Base-by-base conservation (phyloP, 2,797 vertebrate species). In the Acomys russatus region DNA sequence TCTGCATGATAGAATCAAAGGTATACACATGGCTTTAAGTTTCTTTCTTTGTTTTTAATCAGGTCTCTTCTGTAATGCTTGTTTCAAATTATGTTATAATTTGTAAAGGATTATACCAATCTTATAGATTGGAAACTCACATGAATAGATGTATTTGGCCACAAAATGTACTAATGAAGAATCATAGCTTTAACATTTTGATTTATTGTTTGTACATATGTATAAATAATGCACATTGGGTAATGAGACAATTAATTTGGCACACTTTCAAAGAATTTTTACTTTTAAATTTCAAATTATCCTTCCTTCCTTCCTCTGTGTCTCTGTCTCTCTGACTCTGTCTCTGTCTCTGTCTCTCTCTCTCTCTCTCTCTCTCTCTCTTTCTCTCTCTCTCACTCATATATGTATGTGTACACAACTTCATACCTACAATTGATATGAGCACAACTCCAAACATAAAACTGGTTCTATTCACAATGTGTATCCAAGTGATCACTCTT, bases 241-340 rank as follows among this genome's bases (percentile, higher is more conserved):
- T n/a, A 83, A 71, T 89, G 6, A 92, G 30, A 70, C 11, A 74
- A 64, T 15, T 15, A 38, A 54, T 35, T 4, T 9, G 87, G 10
- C n/a, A 33, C 0, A 51, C 17, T 85, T 85, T 68, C 17, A 64
- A 51, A 66, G 18, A 85, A 44, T 44, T 71, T 84, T 49, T 18
- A 3, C 11, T 49, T 49, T 30, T 66, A 64, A 49, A 18, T 49
- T 66, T 44, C 66, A 18, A 66, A 66, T 38, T 80, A 35, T 61
- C 9, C 2, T 14, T 4, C 3, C 4, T 30, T 0, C 18, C 25
- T 51, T 20, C 3, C 1, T 22, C 22, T 44, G 11, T 77, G 3
- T 30, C 6, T 33, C 4, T 59, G 18, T n/a, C 4, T 17, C 2
- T n/a, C 1, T 51, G 14, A 51, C 2, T 23, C 18, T 70, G 11